Percentiles rank a stretch among this genome's conserved stretches.
Conservation (phyloP, 2,888 invertebrate species). For the Ganaspis brasiliensis region DNA sequence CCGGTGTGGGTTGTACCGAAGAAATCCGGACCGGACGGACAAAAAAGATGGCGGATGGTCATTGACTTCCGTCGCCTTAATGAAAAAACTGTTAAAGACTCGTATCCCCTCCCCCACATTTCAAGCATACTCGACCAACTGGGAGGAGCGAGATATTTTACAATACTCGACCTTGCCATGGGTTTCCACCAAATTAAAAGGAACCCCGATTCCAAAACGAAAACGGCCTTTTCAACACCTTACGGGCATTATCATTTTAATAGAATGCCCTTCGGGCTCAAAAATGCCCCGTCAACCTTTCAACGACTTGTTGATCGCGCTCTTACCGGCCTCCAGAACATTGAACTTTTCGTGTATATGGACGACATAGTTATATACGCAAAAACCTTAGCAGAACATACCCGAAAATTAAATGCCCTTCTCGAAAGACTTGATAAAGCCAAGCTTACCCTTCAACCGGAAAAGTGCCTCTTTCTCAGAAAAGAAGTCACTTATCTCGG, state of each 20-base stretch:
- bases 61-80: conserved; percentile 25
- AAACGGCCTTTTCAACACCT: too few relatives aligned
- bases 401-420: conserved; percentile 45
- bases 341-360: conserved; percentile 57
- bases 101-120: conserved; percentile 23
- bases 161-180: neutral
- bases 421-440: too few relatives aligned
- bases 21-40: neutral
- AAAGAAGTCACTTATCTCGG: too few relatives aligned
- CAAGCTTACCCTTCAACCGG: too few relatives aligned
- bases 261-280: too few relatives aligned
- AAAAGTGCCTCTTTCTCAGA: too few relatives aligned
- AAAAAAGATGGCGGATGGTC: neutral
- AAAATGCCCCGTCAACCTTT: too few relatives aligned
- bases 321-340: conserved; percentile 62
- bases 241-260: neutral
- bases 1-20: conserved; percentile 21
- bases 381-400: conserved; percentile 49
- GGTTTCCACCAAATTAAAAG: neutral
- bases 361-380: conserved; percentile 60
- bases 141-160: neutral
- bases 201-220: too few relatives aligned
- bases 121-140: neutral
- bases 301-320: conserved; percentile 73
- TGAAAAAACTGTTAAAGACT: conserved; percentile 18